Evolutionary conservation across 2,888 invertebrate genomes (phyloP), one percentile per base, ranked within the genome.

Genomic region (Nymphalis urticae): DNA sequence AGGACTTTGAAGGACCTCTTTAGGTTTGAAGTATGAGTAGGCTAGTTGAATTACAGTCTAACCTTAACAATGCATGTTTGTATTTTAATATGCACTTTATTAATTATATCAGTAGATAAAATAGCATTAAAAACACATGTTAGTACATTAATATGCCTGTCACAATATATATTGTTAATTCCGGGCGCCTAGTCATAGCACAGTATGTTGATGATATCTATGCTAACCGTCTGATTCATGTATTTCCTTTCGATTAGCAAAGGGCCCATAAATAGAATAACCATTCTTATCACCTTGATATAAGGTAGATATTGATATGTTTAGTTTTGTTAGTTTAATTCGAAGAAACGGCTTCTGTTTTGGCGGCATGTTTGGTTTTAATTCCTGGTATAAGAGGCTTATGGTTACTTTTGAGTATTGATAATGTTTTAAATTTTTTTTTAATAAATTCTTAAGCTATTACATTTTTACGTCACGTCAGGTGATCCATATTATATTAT

Each of bases 111-210:
- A 42, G 13, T 13, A 3, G 42, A 42, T 42, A 42, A 42, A 13
- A 42, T 13, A 42, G 13, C 13, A 42, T 13, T 13, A 42, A 42
- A 13, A 10, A 42, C 19, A 21, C 51, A 21, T 51, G 51, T 21
- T 51, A 51, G 19, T 7, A 42, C 17, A 58, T n/a, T 58, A 36
- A n/a, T 6, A 36, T 42, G 13, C 10, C n/a, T 42, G 58, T 58
- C 36, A 58, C 36, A 27, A 32, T 8, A 6, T 9, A 3, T 8
- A 36, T 58, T 19, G n/a, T 64, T 42, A 67, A 70, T 70, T 69
- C 72, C 69, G 67, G 69, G 60, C 65, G 54, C 54, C 54, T 65
- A 72, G 70, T 72, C 72, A 72, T 60, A 48, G 62, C 48, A 36
- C 53, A 63, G 68, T 16, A 63, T 60, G 54, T 64, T 62, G 69